phyloP scores from a whole-genome alignment of 2,888 invertebrate species.

The Deilephila porcellus region DNA sequence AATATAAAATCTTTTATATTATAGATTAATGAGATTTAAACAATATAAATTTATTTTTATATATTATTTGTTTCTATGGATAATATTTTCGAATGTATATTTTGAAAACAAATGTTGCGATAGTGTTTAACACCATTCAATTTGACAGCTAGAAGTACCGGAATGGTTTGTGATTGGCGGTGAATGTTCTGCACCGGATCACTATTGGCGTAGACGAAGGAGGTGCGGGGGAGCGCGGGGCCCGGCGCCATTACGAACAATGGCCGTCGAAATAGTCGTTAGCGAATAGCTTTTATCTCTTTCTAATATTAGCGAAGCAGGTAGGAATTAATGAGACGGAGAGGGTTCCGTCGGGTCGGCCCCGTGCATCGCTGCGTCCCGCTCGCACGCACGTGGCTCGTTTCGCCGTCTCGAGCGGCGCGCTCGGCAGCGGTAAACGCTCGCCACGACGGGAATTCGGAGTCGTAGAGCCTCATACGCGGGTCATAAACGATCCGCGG shows the following conservation, averaged over 20 bases:
- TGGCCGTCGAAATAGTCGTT: slow-evolving; percentile 82
- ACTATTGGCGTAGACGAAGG: slow-evolving; percentile 82
- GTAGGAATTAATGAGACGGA: slow-evolving; percentile 84
- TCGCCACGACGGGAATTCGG: slow-evolving; percentile 90
- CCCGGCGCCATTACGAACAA: slow-evolving; percentile 82
- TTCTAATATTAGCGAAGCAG: slow-evolving; percentile 84
- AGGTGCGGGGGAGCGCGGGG: slow-evolving; percentile 74
- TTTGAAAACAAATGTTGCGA: slow-evolving; percentile 59
- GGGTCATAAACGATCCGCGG: slow-evolving; percentile 94
- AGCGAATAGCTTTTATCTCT: slow-evolving; percentile 85
- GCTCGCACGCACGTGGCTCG: slow-evolving; percentile 75
- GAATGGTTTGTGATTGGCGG: slow-evolving; percentile 85
- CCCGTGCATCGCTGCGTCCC: slow-evolving; percentile 61
- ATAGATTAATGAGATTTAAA: not conserved
- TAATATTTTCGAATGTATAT: not conserved
- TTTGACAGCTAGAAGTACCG: slow-evolving; percentile 84
- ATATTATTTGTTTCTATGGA: not conserved
- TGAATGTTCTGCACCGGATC: slow-evolving; percentile 84
- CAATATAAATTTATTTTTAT: not conserved
- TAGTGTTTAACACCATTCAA: slow-evolving; percentile 75
- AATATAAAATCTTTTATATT: not conserved
- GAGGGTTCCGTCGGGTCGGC: slow-evolving; percentile 76
- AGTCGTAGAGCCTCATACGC: slow-evolving; percentile 94
- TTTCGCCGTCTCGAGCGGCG: slow-evolving; percentile 81
- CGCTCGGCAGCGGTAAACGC: slow-evolving; percentile 83